These are phyloP conservation scores for Cosmorhoe ocellata DNA, from an alignment of 2,888 invertebrate genomes.

Conservation along the genomic window DNA sequence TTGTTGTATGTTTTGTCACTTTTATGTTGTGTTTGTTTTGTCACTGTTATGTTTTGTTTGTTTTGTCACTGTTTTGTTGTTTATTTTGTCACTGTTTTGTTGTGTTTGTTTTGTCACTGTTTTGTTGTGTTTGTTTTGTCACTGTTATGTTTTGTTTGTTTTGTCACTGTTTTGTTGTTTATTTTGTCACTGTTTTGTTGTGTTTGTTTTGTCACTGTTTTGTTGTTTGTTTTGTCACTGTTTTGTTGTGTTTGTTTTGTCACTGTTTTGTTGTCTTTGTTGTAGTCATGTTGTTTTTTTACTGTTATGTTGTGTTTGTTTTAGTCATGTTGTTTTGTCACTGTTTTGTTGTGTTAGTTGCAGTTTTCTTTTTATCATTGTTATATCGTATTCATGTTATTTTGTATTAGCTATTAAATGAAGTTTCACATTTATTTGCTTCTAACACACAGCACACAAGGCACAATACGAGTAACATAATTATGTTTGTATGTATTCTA, in stretches of 20 bases:
- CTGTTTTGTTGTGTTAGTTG: background rate
- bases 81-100: slow-evolving; percentile 3
- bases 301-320: background rate
- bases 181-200: slow-evolving; percentile 8
- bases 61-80: background rate
- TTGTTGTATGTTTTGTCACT: slow-evolving; percentile 2
- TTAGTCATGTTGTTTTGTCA: background rate
- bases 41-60: slow-evolving; percentile 6
- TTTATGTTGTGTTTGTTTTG: background rate
- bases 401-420: too few relatives aligned
- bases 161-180: background rate
- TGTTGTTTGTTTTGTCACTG: background rate
- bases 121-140: background rate
- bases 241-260: slow-evolving; percentile 16
- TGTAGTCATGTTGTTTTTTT: slow-evolving; percentile 11
- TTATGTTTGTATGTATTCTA: too few relatives aligned
- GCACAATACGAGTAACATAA: too few relatives aligned
- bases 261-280: background rate
- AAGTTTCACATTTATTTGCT: too few relatives aligned
- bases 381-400: background rate
- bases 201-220: slow-evolving; percentile 6
- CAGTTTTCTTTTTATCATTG: background rate
- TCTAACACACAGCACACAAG: too few relatives aligned
- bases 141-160: slow-evolving; percentile 6
- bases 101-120: slow-evolving; percentile 8